A percentile compares a stretch with the other conserved stretches of the same genome.
Evolutionary conservation across 2,113 vertebrate species (phyloP).

Genomic region (Nycticebus coucang): DNA sequence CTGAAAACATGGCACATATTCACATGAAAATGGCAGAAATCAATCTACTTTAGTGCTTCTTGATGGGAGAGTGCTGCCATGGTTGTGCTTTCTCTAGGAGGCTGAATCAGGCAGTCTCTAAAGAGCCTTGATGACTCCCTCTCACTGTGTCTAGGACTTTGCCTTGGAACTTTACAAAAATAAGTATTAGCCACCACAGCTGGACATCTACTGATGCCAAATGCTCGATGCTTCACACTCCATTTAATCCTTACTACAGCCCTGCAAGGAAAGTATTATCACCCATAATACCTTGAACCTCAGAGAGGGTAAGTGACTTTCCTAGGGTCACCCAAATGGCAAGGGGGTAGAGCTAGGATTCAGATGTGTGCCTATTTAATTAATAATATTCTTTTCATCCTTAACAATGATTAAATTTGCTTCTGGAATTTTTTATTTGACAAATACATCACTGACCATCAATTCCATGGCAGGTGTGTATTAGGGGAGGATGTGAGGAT

Average conservation of each 20-base stretch:
- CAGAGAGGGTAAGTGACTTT: not conserved
- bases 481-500: too few species aligned
- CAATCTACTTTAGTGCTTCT: not conserved
- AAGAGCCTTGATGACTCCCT: not conserved
- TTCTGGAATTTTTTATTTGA: not conserved
- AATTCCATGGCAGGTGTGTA: too few species aligned
- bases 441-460: not conserved
- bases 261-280: not conserved
- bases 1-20: too few species aligned
- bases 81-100: not conserved
- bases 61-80: fast-evolving
- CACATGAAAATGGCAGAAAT: not conserved
- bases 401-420: too few species aligned
- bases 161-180: not conserved
- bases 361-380: not conserved
- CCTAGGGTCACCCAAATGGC: not conserved
- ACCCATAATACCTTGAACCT: not conserved
- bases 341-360: not conserved
- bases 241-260: not conserved
- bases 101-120: not conserved
- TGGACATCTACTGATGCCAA: not conserved
- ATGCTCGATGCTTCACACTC: not conserved
- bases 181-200: not conserved
- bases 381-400: not conserved
- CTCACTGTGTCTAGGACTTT: not conserved